phyloP scores from a whole-genome alignment of 2,888 invertebrate species.

The Drosophila testacea region DNA sequence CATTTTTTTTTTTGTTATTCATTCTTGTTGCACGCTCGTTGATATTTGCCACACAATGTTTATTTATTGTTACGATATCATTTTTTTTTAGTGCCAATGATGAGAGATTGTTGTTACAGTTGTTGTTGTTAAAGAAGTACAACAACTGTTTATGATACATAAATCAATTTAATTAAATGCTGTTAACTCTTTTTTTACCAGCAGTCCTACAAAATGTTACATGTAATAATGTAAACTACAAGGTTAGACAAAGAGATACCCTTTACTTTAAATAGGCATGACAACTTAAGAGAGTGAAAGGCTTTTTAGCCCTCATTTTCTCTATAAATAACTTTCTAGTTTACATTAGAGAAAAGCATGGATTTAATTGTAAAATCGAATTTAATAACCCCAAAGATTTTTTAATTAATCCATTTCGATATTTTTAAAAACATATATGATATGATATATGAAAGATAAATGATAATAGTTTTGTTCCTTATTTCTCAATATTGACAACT shows the following conservation, averaged over 20 bases:
- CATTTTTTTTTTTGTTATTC: not conserved
- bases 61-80: constrained; percentile 28
- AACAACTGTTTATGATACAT: constrained; percentile 44
- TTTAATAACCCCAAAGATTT: no score
- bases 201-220: not conserved
- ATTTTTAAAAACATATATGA: no score
- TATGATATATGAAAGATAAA: no score
- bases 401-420: no score
- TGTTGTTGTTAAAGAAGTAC: constrained; percentile 14
- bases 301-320: not conserved
- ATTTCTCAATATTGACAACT: no score
- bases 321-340: no score
- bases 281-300: not conserved
- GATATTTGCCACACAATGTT: constrained; percentile 37
- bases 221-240: not conserved
- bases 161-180: constrained; percentile 72
- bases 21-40: not conserved
- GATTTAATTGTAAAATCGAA: no score
- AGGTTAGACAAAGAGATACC: not conserved
- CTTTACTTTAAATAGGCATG: not conserved
- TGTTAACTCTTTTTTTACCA: constrained; percentile 40
- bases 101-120: constrained; percentile 10
- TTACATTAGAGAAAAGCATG: no score
- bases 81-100: constrained; percentile 33
- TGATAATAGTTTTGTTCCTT: no score